Base-by-base conservation (phyloP, 2,888 invertebrate genomes). In the Dexiosoma caninum region DNA sequence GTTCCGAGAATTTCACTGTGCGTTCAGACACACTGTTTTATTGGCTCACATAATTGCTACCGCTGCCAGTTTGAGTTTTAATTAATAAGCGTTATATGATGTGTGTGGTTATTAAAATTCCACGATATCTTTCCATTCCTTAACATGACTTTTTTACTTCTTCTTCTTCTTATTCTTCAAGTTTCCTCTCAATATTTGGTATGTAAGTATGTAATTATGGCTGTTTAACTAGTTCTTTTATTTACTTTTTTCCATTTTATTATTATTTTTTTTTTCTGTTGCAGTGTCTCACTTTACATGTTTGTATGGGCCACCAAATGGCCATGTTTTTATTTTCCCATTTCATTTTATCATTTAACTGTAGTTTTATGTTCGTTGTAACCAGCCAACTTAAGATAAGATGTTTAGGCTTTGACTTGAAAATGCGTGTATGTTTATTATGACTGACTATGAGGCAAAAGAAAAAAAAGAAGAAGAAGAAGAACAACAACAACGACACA, bases 71-170 rank as follows among this genome's bases (percentile, higher is more conserved):
- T 4, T 42, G 27, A 40, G 21, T 49, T 75, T 62, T 81, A 81
- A 81, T 81, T 81, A 74, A 77, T 72, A 77, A 77, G 77, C 81
- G 77, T 74, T 72, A 81, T 81, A 81, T 78, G 71, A 76, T 78
- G 66, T 80, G 77, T 77, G 69, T 74, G 69, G 72, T 74, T 77
- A 81, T 81, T 81, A 81, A 81, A 74, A 81, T 81, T 81, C 81
- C 81, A 53, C 59, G 44, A 62, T 70, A 70, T 70, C 60, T 12
- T 55, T 62, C n/a, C 46, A 55, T 37, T 44, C n/a, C 62, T 69
- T 53, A 32, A 53, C 72, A 7, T 40, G 12, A 59, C n/a, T 37
- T 62, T 57, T n/a, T n/a, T n/a, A n/a, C n/a, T n/a, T n/a, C n/a
- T n/a, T n/a, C n/a, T n/a, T n/a, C n/a, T n/a, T n/a, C n/a, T n/a